Evolutionary conservation across 2,888 invertebrate species (phyloP).

Genomic region (Megastigmus dorsalis): DNA sequence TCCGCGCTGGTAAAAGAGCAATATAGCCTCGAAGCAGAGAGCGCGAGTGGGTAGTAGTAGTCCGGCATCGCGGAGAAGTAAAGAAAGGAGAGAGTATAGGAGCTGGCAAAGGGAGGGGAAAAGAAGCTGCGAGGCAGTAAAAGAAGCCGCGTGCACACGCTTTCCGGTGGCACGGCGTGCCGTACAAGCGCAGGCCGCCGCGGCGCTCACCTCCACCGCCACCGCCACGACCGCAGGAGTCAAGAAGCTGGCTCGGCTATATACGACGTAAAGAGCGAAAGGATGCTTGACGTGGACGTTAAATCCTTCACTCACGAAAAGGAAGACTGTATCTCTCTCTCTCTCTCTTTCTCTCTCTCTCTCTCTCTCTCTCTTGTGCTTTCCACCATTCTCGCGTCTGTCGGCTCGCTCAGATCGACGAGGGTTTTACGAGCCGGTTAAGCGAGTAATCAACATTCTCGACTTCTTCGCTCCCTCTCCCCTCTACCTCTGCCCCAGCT

Average conservation of each 20-base stretch:
- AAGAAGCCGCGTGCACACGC: neutral
- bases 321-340: neutral
- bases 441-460: constrained; percentile 52
- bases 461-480: constrained; percentile 4
- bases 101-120: neutral
- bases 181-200: neutral
- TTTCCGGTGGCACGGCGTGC: no score
- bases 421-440: constrained; percentile 52
- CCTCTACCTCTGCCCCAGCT: constrained; percentile 24
- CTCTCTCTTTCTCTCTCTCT: neutral
- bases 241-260: neutral
- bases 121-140: neutral
- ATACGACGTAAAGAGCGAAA: neutral
- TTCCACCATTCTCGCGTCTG: neutral
- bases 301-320: constrained; percentile 26
- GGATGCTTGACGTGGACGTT: constrained; percentile 19
- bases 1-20: no score
- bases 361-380: neutral
- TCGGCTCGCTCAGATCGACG: constrained; percentile 31
- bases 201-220: neutral
- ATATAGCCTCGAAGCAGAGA: no score
- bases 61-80: no score
- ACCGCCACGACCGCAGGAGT: neutral
- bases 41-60: no score
- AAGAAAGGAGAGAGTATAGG: no score